phyloP scores from a whole-genome alignment of 2,888 invertebrate genomes.

The Antitype chi region DNA sequence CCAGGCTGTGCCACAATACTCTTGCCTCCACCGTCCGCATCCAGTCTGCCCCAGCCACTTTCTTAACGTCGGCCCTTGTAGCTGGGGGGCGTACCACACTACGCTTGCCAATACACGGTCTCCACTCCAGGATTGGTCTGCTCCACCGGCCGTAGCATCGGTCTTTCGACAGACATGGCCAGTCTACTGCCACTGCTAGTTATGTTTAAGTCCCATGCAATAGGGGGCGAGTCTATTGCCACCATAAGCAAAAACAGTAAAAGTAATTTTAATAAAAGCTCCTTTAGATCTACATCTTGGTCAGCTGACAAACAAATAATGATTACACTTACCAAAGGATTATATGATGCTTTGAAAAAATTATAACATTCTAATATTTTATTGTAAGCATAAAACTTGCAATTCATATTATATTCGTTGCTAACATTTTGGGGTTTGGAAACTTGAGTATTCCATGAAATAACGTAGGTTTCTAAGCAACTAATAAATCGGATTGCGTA shows the following conservation, averaged over 20 bases:
- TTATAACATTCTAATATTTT: slow-evolving; percentile 21
- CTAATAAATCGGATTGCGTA: slow-evolving; percentile 5
- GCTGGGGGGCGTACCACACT: not conserved
- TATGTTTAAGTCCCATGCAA: too few species aligned
- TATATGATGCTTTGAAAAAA: not conserved
- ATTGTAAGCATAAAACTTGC: not conserved
- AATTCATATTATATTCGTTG: not conserved
- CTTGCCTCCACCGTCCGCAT: too few species aligned
- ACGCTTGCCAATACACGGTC: not conserved
- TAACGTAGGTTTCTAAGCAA: slow-evolving; percentile 11
- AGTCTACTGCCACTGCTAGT: too few species aligned
- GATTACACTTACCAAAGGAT: slow-evolving; percentile 5
- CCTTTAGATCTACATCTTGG: not conserved
- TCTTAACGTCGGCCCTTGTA: not conserved
- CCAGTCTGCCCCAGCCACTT: not conserved
- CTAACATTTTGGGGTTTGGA: not conserved
- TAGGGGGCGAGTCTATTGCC: too few species aligned
- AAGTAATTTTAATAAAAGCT: not conserved
- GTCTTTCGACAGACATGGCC: too few species aligned
- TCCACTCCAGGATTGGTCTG: not conserved
- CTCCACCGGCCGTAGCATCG: not conserved
- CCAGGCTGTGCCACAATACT: too few species aligned
- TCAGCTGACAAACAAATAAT: not conserved
- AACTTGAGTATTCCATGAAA: not conserved
- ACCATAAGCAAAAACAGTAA: too few species aligned